Conservation (phyloP, 2,113 vertebrate genomes). For the Lophotis ruficrista region DNA sequence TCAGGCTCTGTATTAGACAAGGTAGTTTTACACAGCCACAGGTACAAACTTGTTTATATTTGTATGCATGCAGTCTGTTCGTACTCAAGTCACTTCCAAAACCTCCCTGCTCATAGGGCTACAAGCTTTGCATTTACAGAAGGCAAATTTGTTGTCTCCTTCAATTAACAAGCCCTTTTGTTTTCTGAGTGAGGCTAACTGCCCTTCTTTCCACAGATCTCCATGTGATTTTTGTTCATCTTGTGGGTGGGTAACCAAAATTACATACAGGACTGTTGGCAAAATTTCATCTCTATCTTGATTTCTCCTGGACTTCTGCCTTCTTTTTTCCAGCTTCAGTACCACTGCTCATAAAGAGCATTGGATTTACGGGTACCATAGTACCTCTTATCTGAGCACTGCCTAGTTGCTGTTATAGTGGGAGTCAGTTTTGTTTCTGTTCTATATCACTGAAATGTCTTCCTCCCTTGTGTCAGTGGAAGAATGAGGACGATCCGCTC, state of each 20-base stretch:
- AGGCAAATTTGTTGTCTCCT: background rate
- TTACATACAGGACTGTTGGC: background rate
- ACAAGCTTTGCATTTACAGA: background rate
- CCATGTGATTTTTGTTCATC: background rate
- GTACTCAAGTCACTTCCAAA: background rate
- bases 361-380: background rate
- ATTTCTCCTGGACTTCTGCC: background rate
- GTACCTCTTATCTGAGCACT: background rate
- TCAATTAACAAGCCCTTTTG: background rate
- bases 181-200: background rate
- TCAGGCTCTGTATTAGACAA: background rate
- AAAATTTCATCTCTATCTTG: background rate
- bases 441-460: background rate
- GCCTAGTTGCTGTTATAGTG: background rate
- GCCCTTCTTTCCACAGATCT: background rate
- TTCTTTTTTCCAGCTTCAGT: background rate
- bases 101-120: background rate
- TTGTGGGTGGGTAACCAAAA: background rate
- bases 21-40: background rate
- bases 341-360: background rate
- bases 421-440: background rate
- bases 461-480: background rate
- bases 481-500: background rate
- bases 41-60: rapidly evolving
- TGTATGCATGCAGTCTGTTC: background rate